Percentiles rank a stretch among this genome's conserved stretches.
Evolutionary conservation across 2,113 vertebrate genomes (phyloP).

Genomic region (Podilymbus podiceps): DNA sequence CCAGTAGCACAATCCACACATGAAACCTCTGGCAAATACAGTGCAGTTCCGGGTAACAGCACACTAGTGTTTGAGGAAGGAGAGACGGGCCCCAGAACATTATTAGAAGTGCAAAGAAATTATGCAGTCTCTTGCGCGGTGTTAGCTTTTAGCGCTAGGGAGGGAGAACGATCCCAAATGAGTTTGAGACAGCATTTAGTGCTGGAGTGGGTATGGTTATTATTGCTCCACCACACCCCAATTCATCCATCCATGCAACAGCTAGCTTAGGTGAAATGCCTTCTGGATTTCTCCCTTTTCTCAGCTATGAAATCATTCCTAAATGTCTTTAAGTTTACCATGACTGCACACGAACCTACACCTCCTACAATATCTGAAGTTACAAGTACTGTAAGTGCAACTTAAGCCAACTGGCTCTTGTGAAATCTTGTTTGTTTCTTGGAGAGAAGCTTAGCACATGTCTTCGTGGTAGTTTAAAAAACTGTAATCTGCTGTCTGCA

Average conservation of each 20-base stretch:
- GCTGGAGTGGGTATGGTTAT: background rate
- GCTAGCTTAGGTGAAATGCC: background rate
- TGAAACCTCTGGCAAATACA: background rate
- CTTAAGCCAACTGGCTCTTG: constrained; percentile 17
- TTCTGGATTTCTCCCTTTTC: background rate
- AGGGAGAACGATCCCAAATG: constrained; percentile 2
- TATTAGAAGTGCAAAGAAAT: background rate
- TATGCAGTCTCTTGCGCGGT: background rate
- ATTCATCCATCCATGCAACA: background rate
- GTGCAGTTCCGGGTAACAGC: background rate
- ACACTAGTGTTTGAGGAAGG: background rate
- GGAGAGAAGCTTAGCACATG: background rate
- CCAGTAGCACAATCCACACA: background rate
- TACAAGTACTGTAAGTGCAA: constrained; percentile 39
- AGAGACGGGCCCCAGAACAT: background rate
- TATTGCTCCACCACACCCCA: background rate
- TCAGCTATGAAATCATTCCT: background rate
- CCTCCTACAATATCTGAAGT: constrained; percentile 7
- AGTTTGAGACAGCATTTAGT: background rate
- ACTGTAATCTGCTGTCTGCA: constrained; percentile 12
- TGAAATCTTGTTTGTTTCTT: constrained; percentile 59
- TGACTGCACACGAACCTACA: background rate
- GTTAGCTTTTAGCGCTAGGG: background rate
- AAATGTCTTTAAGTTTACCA: background rate
- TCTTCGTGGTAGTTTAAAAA: constrained; percentile 28